Base-by-base conservation (phyloP, 2,888 invertebrate genomes). In the Entomobrya proxima region DNA sequence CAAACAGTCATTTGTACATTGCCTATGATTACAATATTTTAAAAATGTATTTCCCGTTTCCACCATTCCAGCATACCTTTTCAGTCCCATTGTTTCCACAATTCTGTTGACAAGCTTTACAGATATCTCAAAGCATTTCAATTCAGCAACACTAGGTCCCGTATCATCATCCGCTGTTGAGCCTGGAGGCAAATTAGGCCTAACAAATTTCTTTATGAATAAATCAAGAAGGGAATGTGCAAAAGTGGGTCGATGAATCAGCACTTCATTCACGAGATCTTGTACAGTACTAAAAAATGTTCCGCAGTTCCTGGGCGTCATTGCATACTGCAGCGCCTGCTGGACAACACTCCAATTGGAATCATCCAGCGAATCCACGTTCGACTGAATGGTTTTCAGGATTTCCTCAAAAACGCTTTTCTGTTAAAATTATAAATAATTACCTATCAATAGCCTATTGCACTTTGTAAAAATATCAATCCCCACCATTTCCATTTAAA, bases 311-410 rank as follows among this genome's bases (percentile, higher is more conserved):
- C 30, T 69, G 0, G 84, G 84, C 4, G 32, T n/a, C 58, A 72
- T 35, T 2, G 69, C 77, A 24, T 72, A 78, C 69, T 58, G 72
- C 0, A 84, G 44, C 5, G 67, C 40, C n/a, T 72, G 69, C n/a
- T 64, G 30, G 2, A 72, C 44, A n/a, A 84, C 47, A 18, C 30
- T 77, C 69, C 77, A 84, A 15, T 35, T 84, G 6, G 77, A 55
- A n/a, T 84, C 84, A 24, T 61, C 21, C 40, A 84, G 55, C 9
- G 13, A 15, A 55, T 84, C 84, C n/a, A 77, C 77, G 52, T 78
- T 55, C 4, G 21, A 3, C 40, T 77, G 58, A 24, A 84, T 27
- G 2, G 15, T 32, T 11, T 47, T 30, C 11, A 84, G 27, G 27
- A 84, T 69, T 5, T 44, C 40, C 1, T 52, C 27, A 44, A 82